Conservation (phyloP, 2,888 invertebrate genomes). For the Volucella inflata region DNA sequence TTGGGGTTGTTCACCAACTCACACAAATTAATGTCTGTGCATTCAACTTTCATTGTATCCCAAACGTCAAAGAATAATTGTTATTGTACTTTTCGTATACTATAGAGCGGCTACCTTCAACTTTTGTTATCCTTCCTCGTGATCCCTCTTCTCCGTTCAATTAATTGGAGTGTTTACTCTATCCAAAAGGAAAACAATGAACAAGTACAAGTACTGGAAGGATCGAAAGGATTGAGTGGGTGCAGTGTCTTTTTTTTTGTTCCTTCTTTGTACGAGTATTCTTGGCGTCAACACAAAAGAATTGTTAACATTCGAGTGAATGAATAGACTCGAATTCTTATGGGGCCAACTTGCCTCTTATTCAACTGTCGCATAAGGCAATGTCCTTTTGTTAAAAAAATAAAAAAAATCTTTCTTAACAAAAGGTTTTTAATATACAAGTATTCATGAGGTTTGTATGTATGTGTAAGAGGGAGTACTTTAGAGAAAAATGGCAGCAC, state of each 20-base stretch:
- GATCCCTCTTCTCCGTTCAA: constrained; percentile 43
- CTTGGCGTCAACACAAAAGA: constrained; percentile 35
- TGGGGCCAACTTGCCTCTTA: constrained; percentile 31
- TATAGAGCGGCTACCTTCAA: constrained; percentile 14
- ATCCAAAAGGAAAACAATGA: constrained; percentile 1
- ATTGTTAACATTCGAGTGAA: constrained; percentile 8
- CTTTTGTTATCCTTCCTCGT: not conserved
- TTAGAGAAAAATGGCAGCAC: no score
- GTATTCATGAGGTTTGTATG: not conserved
- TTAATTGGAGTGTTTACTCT: constrained; percentile 65
- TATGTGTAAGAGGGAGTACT: not conserved
- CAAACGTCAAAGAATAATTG: constrained; percentile 63
- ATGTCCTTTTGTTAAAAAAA: constrained; percentile 34
- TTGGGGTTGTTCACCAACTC: constrained; percentile 8
- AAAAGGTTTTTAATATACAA: no score
- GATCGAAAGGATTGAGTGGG: constrained; percentile 22
- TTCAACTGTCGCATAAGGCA: constrained; percentile 32
- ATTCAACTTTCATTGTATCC: constrained; percentile 39
- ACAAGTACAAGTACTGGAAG: no score
- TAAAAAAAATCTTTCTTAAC: not conserved
- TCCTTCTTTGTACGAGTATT: no score
- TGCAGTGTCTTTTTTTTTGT: constrained; percentile 18
- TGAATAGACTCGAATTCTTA: not conserved
- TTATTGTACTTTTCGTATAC: constrained; percentile 46
- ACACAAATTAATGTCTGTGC: constrained; percentile 40